Conservation (phyloP, 2,888 invertebrate species). For the Dynastes hyllus region DNA sequence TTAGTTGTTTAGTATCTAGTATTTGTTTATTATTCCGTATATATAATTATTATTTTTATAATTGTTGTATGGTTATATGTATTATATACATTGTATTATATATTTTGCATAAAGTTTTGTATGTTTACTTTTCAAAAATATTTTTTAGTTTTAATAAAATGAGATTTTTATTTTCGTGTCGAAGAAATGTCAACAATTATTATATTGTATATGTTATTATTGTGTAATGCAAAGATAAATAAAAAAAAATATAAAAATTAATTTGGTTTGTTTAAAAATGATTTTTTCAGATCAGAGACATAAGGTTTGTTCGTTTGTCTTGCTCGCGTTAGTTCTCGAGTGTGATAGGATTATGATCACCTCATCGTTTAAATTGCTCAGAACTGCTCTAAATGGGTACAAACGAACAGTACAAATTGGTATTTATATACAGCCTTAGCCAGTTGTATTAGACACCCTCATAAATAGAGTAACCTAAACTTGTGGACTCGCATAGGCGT, state of each 20-base stretch:
- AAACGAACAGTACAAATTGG: no score
- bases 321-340: no score
- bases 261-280: not conserved
- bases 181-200: conserved; percentile 34
- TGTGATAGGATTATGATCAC: no score
- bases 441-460: no score
- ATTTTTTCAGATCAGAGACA: not conserved
- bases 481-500: no score
- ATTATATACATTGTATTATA: conserved; percentile 9
- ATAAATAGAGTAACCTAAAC: no score
- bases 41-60: not conserved
- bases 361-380: no score
- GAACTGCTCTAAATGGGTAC: no score
- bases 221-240: conserved; percentile 53
- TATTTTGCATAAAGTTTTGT: conserved; percentile 1
- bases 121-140: not conserved
- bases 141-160: not conserved
- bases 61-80: conserved; percentile 27
- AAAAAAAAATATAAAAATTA: conserved; percentile 44
- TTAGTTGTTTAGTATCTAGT: not conserved
- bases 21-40: not conserved
- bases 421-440: no score
- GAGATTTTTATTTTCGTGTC: conserved; percentile 1
- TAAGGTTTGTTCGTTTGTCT: no score
- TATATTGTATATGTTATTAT: conserved; percentile 53